Evolutionary conservation across 2,113 vertebrate genomes (phyloP).

Genomic region (Regulus satrapa): DNA sequence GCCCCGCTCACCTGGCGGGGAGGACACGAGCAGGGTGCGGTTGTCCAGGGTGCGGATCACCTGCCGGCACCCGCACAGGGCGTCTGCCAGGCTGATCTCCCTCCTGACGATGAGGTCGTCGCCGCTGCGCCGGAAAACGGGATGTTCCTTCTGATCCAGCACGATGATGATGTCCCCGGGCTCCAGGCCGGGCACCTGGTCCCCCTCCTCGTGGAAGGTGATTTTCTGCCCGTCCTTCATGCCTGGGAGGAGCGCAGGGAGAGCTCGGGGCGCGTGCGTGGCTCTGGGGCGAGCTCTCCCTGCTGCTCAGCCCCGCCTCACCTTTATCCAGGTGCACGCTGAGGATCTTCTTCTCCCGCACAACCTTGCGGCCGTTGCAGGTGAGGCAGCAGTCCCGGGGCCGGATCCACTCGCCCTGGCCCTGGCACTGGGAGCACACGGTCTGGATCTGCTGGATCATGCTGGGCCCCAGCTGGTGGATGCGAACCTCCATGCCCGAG

Average conservation of each 20-base stretch:
- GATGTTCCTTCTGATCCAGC: constrained; percentile 68
- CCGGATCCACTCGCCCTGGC: constrained; percentile 61
- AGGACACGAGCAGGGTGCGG: constrained; percentile 57
- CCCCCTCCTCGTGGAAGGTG: constrained; percentile 68
- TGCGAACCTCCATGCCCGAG: constrained; percentile 73
- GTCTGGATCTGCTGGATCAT: constrained; percentile 72
- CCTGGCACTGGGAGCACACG: constrained; percentile 64
- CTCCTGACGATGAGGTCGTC: constrained; percentile 49
- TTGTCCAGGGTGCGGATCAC: constrained; percentile 63
- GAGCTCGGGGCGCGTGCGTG: fast-evolving
- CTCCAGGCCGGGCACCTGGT: constrained; percentile 61
- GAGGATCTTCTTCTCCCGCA: constrained; percentile 68
- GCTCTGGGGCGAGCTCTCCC: fast-evolving
- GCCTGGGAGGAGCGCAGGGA: fast-evolving
- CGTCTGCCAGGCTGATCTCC: constrained; percentile 63
- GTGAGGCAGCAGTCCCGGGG: constrained; percentile 58
- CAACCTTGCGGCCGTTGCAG: constrained; percentile 67
- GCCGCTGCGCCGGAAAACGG: constrained; percentile 27
- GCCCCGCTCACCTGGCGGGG: constrained; percentile 34
- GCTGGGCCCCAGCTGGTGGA: constrained; percentile 57
- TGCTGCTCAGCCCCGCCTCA: fast-evolving
- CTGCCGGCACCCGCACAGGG: constrained; percentile 65
- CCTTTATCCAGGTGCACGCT: constrained; percentile 69
- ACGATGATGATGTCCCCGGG: constrained; percentile 63
- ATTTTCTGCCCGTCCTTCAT: constrained; percentile 71